Evolutionary conservation across 2,888 invertebrate genomes (phyloP).

Genomic region (Sminthurides aquaticus): DNA sequence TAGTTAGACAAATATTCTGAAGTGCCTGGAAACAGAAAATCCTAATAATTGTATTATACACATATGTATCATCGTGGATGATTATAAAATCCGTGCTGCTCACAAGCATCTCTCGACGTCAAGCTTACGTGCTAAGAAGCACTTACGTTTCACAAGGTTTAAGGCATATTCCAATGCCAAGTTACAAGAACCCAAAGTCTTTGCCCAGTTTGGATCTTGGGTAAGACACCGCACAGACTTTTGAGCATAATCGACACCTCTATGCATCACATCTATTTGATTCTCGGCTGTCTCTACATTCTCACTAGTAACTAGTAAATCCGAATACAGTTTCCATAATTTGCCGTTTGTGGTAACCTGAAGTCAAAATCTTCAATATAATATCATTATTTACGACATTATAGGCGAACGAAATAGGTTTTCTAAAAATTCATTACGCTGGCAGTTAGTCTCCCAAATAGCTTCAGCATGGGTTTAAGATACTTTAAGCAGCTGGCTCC

Average conservation of each 20-base stretch:
- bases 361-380: constrained; percentile 4
- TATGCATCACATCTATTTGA: not conserved
- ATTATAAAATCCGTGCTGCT: too few species aligned
- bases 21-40: constrained; percentile 17
- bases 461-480: constrained; percentile 55
- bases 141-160: constrained; percentile 20
- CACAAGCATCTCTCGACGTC: too few species aligned
- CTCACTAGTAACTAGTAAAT: constrained; percentile 45
- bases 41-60: too few species aligned
- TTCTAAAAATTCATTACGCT: constrained; percentile 44
- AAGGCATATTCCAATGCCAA: constrained; percentile 16
- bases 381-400: not conserved
- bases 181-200: constrained; percentile 7
- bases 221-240: constrained; percentile 22
- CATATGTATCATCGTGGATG: too few species aligned
- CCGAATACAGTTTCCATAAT: constrained; percentile 75
- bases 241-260: constrained; percentile 21
- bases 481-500: constrained; percentile 52
- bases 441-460: constrained; percentile 67
- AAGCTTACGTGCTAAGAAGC: too few species aligned
- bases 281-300: not conserved
- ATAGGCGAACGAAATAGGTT: not conserved
- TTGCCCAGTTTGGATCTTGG: constrained; percentile 21
- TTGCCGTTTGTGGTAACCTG: constrained; percentile 57
- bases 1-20: constrained; percentile 13